A percentile compares a stretch with the other conserved stretches of the same genome.
These are phyloP conservation scores for Nebria brevicollis DNA, from an alignment of 2,888 invertebrate genomes.

Conservation along the genomic window DNA sequence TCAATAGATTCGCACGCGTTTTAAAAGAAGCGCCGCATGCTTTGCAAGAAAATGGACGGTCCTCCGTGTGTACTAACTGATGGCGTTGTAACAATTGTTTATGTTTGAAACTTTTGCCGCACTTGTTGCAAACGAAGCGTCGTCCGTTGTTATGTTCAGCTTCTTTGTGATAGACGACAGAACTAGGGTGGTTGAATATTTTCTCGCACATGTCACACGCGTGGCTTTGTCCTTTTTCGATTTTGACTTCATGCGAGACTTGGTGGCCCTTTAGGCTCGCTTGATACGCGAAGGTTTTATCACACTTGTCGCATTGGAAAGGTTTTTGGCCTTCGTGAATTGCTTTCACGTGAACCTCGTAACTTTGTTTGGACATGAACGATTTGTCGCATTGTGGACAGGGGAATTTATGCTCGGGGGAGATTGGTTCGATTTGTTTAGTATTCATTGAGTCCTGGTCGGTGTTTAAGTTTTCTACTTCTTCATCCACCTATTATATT, in stretches of 20 bases:
- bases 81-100: conserved; percentile 79
- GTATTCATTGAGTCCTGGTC: background rate
- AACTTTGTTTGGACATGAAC: conserved; percentile 70
- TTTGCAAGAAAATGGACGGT: conserved; percentile 72
- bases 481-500: background rate
- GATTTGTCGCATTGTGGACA: conserved; percentile 71
- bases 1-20: conserved; percentile 76
- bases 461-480: background rate
- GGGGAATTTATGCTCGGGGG: conserved; percentile 52
- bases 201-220: conserved; percentile 77
- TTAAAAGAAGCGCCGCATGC: conserved; percentile 73
- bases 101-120: conserved; percentile 80
- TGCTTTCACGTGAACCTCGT: conserved; percentile 70
- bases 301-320: conserved; percentile 69
- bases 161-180: conserved; percentile 79
- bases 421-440: conserved; percentile 34
- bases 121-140: conserved; percentile 78
- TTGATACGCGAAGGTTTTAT: conserved; percentile 70
- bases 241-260: conserved; percentile 65
- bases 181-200: conserved; percentile 76
- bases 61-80: conserved; percentile 80
- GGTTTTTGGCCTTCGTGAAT: conserved; percentile 69
- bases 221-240: conserved; percentile 65
- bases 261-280: conserved; percentile 70
- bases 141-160: conserved; percentile 74